Evolutionary conservation across 2,113 vertebrate species (phyloP), one percentile per base, ranked within the genome.

Genomic region (Circaetus cinerascens): DNA sequence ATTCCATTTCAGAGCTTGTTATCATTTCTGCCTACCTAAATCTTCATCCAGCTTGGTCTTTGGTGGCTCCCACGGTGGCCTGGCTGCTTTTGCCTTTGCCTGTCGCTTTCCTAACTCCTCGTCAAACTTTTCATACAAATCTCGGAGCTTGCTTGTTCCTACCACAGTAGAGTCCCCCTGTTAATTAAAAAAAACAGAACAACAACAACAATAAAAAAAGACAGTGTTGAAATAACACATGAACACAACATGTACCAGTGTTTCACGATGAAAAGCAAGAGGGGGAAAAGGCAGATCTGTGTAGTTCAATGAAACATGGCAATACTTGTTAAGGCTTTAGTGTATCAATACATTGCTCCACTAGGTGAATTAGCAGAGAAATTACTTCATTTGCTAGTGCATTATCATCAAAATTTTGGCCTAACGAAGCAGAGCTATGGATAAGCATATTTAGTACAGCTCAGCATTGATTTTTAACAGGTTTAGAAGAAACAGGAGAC

Each of bases 151-250:
- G 92, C 99, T 99, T 69, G 99, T 99, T 50, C 99, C 99, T 75
- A 99, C 99, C 1, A 99, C 99, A 1, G 99, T 99, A 26, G 99
- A 99, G 96, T 99, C 99, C 2, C 99, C 99, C 99, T 99, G 94
- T 94, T 36, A 85, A 91, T n/a, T 41, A 85, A 66, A 83, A 79
- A 66, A 79, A 63, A 7, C 30, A 56, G 22, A 75, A 68, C 18
- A 41, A 67, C 14, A 74, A 50, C 21, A 79, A 87, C 7, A 64
- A 55, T 6, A 34, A 51, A 45, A 90, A 53, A 9, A 84, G 46
- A 40, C 5, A 50, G 16, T 19, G 34, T 38, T 76, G 40, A 77
- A 80, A 72, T 1, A 75, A 22, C 13, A 78, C 22, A 29, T 5
- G 25, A 89, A 71, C 34, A 92, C 45, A 55, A 62, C 3, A 34